These are phyloP conservation scores for Sorex maritimensis DNA, from an alignment of 2,797 vertebrate species.

Conservation along the genomic window DNA sequence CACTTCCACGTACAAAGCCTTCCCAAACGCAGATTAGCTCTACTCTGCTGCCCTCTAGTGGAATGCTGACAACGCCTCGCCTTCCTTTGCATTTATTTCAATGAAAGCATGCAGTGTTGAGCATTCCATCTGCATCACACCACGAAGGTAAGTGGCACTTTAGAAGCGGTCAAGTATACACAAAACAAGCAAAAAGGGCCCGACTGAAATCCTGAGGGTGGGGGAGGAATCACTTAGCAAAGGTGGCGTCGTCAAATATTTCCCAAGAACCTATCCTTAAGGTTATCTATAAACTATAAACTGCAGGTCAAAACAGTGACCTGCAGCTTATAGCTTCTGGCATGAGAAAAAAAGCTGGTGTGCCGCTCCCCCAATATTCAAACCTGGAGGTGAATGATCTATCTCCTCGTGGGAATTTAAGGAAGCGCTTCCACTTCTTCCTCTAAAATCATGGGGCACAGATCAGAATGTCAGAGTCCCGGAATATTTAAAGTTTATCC, in stretches of 20 bases:
- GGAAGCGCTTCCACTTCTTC: not conserved
- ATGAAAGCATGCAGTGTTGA: not conserved
- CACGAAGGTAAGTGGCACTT: constrained; percentile 1
- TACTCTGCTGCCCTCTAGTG: constrained; percentile 91
- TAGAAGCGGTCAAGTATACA: constrained; percentile 32
- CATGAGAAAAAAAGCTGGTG: not conserved
- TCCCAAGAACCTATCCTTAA: not conserved
- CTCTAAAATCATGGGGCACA: not conserved
- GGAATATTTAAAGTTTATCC: not conserved
- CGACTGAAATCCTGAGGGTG: not conserved
- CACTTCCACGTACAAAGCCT: constrained; percentile 71
- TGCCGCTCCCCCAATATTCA: not conserved
- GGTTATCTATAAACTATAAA: no score
- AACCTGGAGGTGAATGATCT: rapidly evolving
- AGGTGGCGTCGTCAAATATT: constrained; percentile 37
- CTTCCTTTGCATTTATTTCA: not conserved
- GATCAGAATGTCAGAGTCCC: not conserved
- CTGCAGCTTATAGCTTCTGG: not conserved
- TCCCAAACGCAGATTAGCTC: constrained; percentile 62
- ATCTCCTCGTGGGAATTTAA: rapidly evolving
- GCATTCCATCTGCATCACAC: not conserved
- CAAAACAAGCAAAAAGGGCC: constrained; percentile 14
- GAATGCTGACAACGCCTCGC: not conserved
- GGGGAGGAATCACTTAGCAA: not conserved
- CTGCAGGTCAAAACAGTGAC: not conserved